Evolutionary conservation across 2,797 vertebrate genomes (phyloP).

Genomic region (Sebastes diaconus): DNA sequence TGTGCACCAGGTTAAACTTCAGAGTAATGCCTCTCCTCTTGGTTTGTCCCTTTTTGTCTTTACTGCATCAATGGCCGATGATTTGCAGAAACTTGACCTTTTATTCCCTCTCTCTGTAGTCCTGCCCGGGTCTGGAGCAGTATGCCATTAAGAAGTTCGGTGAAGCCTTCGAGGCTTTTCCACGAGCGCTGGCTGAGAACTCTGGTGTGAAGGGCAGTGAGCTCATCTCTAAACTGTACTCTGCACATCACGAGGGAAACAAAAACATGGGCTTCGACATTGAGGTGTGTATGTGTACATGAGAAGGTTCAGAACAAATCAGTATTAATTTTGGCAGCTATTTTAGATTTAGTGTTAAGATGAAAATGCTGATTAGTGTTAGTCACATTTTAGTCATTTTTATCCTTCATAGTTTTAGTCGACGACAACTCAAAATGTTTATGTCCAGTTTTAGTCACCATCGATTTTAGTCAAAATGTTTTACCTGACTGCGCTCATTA

Average conservation of each 20-base stretch:
- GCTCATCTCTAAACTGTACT: slow-evolving; percentile 95
- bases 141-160: slow-evolving; percentile 98
- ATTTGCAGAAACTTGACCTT: background rate
- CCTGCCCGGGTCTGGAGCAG: slow-evolving; percentile 96
- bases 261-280: slow-evolving; percentile 96
- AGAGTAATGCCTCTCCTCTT: background rate
- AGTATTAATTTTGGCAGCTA: no score
- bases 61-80: background rate
- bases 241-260: slow-evolving; percentile 95
- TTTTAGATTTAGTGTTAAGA: background rate
- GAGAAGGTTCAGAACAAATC: background rate
- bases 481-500: no score
- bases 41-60: background rate
- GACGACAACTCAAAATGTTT: background rate
- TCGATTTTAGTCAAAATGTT: background rate
- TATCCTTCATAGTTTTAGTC: background rate
- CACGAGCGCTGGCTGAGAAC: slow-evolving; percentile 95
- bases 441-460: background rate
- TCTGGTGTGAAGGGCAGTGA: slow-evolving; percentile 95
- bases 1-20: background rate
- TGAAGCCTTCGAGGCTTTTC: slow-evolving; percentile 93
- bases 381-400: background rate
- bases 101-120: slow-evolving; percentile 73
- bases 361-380: background rate
- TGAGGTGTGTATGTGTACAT: slow-evolving; percentile 82